These are phyloP conservation scores for Ia io DNA, from an alignment of 2,113 vertebrate species.

Conservation along the genomic window DNA sequence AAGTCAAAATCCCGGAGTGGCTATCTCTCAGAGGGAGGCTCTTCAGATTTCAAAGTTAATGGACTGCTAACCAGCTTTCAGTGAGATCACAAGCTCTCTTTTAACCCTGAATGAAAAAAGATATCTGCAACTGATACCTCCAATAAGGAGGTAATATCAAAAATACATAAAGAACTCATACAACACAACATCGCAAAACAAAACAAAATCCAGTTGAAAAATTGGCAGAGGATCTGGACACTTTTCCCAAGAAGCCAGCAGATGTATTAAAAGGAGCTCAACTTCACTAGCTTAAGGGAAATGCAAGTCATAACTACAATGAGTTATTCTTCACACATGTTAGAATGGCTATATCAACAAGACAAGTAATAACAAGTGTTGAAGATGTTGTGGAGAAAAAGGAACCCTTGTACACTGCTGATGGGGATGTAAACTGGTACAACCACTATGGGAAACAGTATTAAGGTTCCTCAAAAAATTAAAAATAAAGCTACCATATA, in stretches of 20 bases:
- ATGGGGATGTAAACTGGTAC: not conserved
- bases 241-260: not conserved
- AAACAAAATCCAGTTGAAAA: not conserved
- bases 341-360: not conserved
- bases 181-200: not conserved
- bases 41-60: not conserved
- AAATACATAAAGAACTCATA: not conserved
- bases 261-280: not conserved
- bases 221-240: not conserved
- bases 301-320: not conserved
- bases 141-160: not conserved
- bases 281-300: not conserved
- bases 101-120: not conserved
- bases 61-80: not conserved
- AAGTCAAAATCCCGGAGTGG: not conserved
- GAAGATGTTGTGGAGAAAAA: not conserved
- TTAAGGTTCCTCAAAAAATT: not conserved
- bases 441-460: not conserved
- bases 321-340: not conserved
- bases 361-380: not conserved
- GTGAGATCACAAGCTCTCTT: not conserved
- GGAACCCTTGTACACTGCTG: not conserved
- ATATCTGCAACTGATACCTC: not conserved
- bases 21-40: not conserved
- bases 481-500: not conserved